Percentiles rank a stretch among this genome's conserved stretches.
Conservation (phyloP, 2,113 vertebrate genomes). For the Dendropsophus ebraccatus region DNA sequence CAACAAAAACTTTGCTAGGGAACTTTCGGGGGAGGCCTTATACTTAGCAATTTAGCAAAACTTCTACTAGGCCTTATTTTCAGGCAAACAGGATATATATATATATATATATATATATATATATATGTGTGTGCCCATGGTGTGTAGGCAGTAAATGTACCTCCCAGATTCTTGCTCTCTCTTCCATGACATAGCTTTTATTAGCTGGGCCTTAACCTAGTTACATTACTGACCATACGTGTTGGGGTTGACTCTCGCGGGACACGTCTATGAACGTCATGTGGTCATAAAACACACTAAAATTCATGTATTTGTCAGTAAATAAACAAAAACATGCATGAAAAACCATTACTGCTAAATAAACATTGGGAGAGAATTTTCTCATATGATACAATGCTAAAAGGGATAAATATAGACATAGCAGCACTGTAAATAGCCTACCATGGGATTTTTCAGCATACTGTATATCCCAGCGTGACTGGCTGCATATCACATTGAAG, state of each 20-base stretch:
- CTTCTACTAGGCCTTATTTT: too few relatives aligned
- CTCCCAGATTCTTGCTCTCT: not conserved
- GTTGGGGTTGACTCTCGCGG: not conserved
- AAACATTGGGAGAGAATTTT: slow-evolving; percentile 6
- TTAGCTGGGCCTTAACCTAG: not conserved
- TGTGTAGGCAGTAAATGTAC: too few relatives aligned
- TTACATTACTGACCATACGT: not conserved
- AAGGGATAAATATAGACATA: not conserved
- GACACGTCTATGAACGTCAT: not conserved
- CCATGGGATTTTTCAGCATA: not conserved
- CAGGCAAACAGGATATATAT: too few relatives aligned
- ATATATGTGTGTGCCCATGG: too few relatives aligned
- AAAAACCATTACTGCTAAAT: slow-evolving; percentile 10
- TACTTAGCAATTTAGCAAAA: too few relatives aligned
- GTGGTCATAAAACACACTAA: not conserved
- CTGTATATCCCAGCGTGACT: not conserved
- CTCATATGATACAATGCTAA: slow-evolving; percentile 14
- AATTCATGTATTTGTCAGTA: not conserved
- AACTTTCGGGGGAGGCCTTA: too few relatives aligned
- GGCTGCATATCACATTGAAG: not conserved
- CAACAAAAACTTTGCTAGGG: too few relatives aligned
- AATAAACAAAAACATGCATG: not conserved
- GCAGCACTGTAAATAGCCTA: not conserved
- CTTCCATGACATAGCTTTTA: not conserved
- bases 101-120: too few relatives aligned